Evolutionary conservation across 2,113 vertebrate genomes (phyloP).

Genomic region (Apistogramma diplotaenia): DNA sequence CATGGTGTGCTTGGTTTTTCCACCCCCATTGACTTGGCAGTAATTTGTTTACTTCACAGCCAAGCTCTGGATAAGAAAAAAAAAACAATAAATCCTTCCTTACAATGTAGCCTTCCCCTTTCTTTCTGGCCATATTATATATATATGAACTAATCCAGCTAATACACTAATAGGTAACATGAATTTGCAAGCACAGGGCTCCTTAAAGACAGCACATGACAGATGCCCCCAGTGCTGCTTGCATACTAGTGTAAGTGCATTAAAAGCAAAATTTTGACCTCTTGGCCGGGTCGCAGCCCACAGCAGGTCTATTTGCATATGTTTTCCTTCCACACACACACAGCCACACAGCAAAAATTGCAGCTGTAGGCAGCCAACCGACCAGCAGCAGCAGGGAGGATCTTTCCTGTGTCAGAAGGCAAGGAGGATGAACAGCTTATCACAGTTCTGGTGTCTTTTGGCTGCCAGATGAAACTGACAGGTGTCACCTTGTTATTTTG

Average conservation of each 20-base stretch:
- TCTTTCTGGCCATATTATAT: background rate
- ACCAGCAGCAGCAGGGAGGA: slow-evolving; percentile 4
- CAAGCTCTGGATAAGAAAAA: slow-evolving; percentile 15
- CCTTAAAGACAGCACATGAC: background rate
- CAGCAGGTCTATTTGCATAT: slow-evolving; percentile 22
- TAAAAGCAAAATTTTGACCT: slow-evolving; percentile 39
- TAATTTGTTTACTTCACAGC: slow-evolving; percentile 69
- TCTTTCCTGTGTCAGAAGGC: slow-evolving; percentile 10
- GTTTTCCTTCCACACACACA: background rate
- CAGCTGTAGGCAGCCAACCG: slow-evolving; percentile 23
- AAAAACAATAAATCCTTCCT: background rate
- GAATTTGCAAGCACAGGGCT: background rate
- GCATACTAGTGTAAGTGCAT: slow-evolving; percentile 6
- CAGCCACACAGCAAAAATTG: background rate
- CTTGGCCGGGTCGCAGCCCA: slow-evolving; percentile 14
- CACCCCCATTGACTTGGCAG: slow-evolving; percentile 30
- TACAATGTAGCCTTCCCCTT: background rate
- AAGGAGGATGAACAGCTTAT: slow-evolving; percentile 42
- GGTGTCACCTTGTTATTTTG: slow-evolving; percentile 69
- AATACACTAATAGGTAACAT: background rate
- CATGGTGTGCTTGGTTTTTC: slow-evolving; percentile 15
- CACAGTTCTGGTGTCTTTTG: background rate
- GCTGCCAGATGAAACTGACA: slow-evolving; percentile 54
- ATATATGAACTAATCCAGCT: background rate
- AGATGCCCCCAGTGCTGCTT: background rate